Base-by-base conservation (phyloP, 2,888 invertebrate species). In the Danaus chrysippus region DNA sequence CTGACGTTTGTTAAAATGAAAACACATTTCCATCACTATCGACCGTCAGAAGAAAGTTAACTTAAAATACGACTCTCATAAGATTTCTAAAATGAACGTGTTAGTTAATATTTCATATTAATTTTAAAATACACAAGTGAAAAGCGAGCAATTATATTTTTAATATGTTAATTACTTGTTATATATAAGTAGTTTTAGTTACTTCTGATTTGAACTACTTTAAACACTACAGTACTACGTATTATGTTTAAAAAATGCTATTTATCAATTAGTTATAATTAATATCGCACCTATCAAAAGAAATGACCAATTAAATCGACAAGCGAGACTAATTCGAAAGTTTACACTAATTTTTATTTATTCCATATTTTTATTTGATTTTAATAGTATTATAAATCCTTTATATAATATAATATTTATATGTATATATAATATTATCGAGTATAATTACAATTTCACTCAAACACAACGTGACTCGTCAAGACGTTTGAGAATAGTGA, bases 401-500 rank as follows among this genome's bases (percentile, higher is more conserved):
- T 34, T 34, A 34, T 34, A 34, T 34, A 34, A 34, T 6, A 34
- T 34, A 34, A 34, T 34, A 5, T 34, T 3, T 34, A 34, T 34
- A 34, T 34, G 6, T 34, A 8, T 34, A 34, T 34, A 34, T 34
- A 5, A 34, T 15, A 44, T 44, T 43, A 23, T 56, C 10, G 19
- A 15, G 12, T 49, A 49, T 49, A 49, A 49, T 49, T 15, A 49
- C 17, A 49, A 10, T 42, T 2, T 8, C 41, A 13, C 9, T 58
- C 34, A 42, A 34, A 58, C 9, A 58, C 12, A 10, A 41, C 12
- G 12, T 17, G 49, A 49, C 17, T 49, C 49, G 49, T 8, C 49
- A 42, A 56, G 56, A 52, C 55, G 55, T 43, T 64, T 46, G 62
- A 67, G 71, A 64, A 59, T 70, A 74, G 84, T 77, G 85, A 85